Evolutionary conservation across 2,797 vertebrate species (phyloP), one percentile per base, ranked within the genome.

Genomic region (Oreonectes daqikongensis): DNA sequence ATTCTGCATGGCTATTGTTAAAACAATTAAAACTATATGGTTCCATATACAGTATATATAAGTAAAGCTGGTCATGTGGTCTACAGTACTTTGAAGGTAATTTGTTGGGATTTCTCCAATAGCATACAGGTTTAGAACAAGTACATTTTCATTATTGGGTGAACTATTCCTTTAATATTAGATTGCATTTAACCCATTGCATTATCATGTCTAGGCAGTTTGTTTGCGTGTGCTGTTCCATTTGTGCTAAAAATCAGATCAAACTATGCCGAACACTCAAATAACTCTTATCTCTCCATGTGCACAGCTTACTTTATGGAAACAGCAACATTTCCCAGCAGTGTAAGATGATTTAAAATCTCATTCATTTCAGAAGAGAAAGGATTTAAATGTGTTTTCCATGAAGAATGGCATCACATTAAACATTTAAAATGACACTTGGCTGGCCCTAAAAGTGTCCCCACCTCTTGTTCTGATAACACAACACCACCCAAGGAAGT

Each of bases 321-420:
- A 82, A 80, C 69, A 78, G 44, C 78, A 85, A 84, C 83, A 86
- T 84, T 79, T 86, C 81, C 83, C 85, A 87, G 85, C 80, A 74
- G 59, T 79, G 64, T 79, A 63, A 79, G 50, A 67, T 30, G 63
- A 75, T 42, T 12, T 2, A 42, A 42, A 42, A 14, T 42, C 12
- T 42, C 12, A 12, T 42, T 14, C 3, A 42, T 3, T 42, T 42
- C 3, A 10, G 40, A 42, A 35, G 40, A 3, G 12, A 42, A 42
- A 14, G 40, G 12, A 42, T 15, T 42, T 32, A 3, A 32, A 3
- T 3, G 3, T 3, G 3, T 32, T 42, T 42, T 42, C 40, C 40
- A 65, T 20, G 40, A 35, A 15, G 24, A 67, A 72, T 57, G 64
- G 53, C 63, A 76, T 48, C 14, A 76, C 18, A 50, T 48, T 77